phyloP scores from a whole-genome alignment of 1,140 invertebrate species.

The Papilio dardanus region DNA sequence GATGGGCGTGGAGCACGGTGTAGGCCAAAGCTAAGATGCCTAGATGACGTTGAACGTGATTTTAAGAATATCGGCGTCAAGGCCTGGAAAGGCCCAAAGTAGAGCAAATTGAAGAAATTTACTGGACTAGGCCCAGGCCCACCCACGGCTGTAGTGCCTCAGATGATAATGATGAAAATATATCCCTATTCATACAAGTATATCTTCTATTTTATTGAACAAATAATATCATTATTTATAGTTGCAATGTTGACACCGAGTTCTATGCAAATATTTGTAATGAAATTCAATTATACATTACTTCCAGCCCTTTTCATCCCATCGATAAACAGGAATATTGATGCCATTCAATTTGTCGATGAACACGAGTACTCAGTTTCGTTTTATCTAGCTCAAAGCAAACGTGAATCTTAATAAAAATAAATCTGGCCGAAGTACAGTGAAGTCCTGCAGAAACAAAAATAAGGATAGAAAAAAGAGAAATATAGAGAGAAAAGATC shows the following conservation, averaged over 20 bases:
- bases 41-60: too few species aligned
- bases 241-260: neutral
- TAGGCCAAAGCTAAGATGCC: too few species aligned
- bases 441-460: neutral
- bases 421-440: neutral
- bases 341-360: constrained; percentile 4
- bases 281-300: constrained; percentile 7
- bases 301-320: neutral
- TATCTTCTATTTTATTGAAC: too few species aligned
- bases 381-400: constrained; percentile 10
- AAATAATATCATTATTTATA: neutral
- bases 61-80: too few species aligned
- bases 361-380: constrained; percentile 15
- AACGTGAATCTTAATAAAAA: constrained; percentile 25
- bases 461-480: neutral
- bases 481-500: too few species aligned
- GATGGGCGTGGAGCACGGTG: too few species aligned
- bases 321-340: constrained; percentile 16
- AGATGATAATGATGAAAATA: too few species aligned
- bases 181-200: too few species aligned
- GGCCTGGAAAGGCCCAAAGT: too few species aligned
- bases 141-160: too few species aligned
- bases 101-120: too few species aligned
- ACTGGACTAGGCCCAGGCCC: too few species aligned
- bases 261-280: neutral